These are phyloP conservation scores for Macrobrachium nipponense DNA, from an alignment of 1,140 invertebrate species.

Conservation along the genomic window DNA sequence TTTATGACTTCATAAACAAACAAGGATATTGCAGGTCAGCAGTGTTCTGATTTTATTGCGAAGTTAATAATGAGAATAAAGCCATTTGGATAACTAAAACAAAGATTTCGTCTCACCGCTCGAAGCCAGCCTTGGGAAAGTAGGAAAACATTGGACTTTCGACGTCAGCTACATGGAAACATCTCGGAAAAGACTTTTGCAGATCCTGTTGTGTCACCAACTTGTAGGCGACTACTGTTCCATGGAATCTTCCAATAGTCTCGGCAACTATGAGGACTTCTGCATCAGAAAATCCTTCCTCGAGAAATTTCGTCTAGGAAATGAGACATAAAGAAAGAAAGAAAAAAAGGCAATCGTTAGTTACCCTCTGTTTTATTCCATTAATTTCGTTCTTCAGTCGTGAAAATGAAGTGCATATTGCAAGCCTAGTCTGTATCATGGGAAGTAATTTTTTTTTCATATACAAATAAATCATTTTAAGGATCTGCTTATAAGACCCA, in stretches of 20 bases:
- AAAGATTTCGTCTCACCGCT: background rate
- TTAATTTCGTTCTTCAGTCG: no score
- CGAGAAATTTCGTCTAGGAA: background rate
- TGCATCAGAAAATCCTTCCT: background rate
- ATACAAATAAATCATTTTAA: no score
- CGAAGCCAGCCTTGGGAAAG: slow-evolving; percentile 24
- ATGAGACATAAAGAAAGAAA: background rate
- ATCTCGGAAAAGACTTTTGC: slow-evolving; percentile 5
- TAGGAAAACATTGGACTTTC: slow-evolving; percentile 15
- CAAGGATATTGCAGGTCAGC: no score
- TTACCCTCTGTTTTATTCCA: background rate
- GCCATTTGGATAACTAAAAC: no score
- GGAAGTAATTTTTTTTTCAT: no score
- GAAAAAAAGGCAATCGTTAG: background rate
- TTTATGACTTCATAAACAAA: no score
- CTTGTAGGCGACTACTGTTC: slow-evolving; percentile 34
- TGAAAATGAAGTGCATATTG: no score
- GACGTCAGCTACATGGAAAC: background rate
- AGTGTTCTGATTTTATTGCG: no score
- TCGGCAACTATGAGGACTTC: slow-evolving; percentile 5
- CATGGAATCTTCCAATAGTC: slow-evolving; percentile 18
- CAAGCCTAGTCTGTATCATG: no score
- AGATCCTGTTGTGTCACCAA: background rate
- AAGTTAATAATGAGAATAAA: no score
- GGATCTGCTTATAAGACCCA: no score